Evolutionary conservation across 2,888 invertebrate species (phyloP), one percentile per base, ranked within the genome.

Genomic region (Ichneumon xanthorius): DNA sequence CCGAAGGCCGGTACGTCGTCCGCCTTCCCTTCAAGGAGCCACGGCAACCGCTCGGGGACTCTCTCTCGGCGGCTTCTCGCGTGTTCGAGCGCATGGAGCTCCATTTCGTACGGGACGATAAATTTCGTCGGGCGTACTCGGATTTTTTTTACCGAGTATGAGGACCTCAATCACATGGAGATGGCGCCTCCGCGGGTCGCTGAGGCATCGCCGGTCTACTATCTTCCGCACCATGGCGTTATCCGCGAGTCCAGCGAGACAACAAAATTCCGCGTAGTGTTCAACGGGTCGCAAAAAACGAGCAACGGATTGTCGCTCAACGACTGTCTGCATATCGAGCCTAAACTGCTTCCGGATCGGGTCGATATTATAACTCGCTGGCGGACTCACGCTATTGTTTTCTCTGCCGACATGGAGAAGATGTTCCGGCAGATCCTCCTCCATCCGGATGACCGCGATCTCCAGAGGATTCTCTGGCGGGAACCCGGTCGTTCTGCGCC

Each of bases 351-450:
- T 71, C 87, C 89, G 4, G 91, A 92, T 7, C 81, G 93, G 0
- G 87, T 90, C 50, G 73, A 87, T 14, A 89, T 92, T 5, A 63
- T 94, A 0, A 9, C 91, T 1, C 68, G 91, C 6, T 91, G 91
- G 76, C 68, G 92, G 7, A 82, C 78, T 9, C 87, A 91, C 72
- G 84, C 81, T 4, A 87, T 89, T 45, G 89, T 90, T 0, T 82
- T 94, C 9, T 90, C 89, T 16, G 91, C 91, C 0, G 93, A 94
- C 73, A 90, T 94, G 14, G 90, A 87, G n/a, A 93, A 93, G 86
- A 93, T 93, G 91, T 93, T 90, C 78, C 86, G 91, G 0, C 91
- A 92, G 80, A 88, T 93, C 16, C 9, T 70, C 0, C 70, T 93
- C 0, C 70, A 87, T 16, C 65, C 80, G 0, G 80, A 78, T 1